Conservation (phyloP, 2,888 invertebrate species). For the Meandrusa payeni region DNA sequence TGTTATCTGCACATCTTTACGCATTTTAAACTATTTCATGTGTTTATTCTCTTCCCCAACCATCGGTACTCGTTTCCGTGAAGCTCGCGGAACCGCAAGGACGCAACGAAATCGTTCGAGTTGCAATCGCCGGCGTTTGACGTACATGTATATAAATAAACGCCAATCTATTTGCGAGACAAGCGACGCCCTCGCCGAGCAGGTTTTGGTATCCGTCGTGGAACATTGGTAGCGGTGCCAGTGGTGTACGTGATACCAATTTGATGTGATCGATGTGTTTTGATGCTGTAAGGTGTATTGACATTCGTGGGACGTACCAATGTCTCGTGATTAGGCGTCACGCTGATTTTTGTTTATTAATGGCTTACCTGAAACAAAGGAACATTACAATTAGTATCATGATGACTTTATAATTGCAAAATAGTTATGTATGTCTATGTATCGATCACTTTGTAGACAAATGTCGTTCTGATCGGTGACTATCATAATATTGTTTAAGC, state of each 20-base stretch:
- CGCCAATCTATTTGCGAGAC: constrained; percentile 38
- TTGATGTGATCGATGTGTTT: neutral
- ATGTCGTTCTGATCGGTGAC: too few relatives aligned
- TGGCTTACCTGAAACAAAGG: constrained; percentile 31
- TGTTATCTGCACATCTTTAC: constrained; percentile 19
- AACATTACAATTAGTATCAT: constrained; percentile 14
- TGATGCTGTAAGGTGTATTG: neutral
- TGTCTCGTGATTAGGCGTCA: neutral
- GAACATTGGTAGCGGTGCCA: constrained; percentile 13
- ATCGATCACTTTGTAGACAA: too few relatives aligned
- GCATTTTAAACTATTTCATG: constrained; percentile 19
- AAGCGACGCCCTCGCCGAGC: constrained; percentile 32
- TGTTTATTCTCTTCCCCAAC: constrained; percentile 15
- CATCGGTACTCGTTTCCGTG: constrained; percentile 33
- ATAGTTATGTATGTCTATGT: too few relatives aligned
- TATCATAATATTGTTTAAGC: too few relatives aligned
- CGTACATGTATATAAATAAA: constrained; percentile 46
- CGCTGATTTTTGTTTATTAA: neutral
- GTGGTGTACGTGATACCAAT: constrained; percentile 10
- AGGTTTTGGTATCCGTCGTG: constrained; percentile 29
- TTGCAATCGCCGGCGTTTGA: constrained; percentile 36
- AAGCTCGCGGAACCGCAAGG: constrained; percentile 41
- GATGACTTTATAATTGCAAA: too few relatives aligned
- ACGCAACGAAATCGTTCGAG: constrained; percentile 36
- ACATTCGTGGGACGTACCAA: neutral